A percentile compares a stretch with the other conserved stretches of the same genome.
These are phyloP conservation scores for Danio rerio DNA, from an alignment of 2,113 vertebrate genomes.

Conservation along the genomic window GRCz12tu NC_133188.1:30991501-30992000, in stretches of 20 bases:
- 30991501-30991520: background rate
- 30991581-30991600: slow-evolving; percentile 79
- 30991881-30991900: slow-evolving; percentile 21
- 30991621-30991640: background rate
- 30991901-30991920: slow-evolving; percentile 12
- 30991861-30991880: background rate
- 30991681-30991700: no score
- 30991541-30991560: slow-evolving; percentile 79
- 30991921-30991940: slow-evolving; percentile 22
- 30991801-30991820: background rate
- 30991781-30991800: background rate
- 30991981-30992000: slow-evolving; percentile 20
- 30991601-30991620: slow-evolving; percentile 74
- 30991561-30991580: slow-evolving; percentile 82
- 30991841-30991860: background rate
- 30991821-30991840: background rate
- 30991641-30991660: no score
- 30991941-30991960: background rate
- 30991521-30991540: slow-evolving; percentile 73
- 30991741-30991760: background rate
- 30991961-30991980: background rate
- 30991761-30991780: background rate
- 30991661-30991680: no score
- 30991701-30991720: background rate
- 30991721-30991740: background rate